Percentiles rank a stretch among this genome's conserved stretches.
These are phyloP conservation scores for Novumbra hubbsi DNA, from an alignment of 2,797 vertebrate genomes.

Conservation along the genomic window DNA sequence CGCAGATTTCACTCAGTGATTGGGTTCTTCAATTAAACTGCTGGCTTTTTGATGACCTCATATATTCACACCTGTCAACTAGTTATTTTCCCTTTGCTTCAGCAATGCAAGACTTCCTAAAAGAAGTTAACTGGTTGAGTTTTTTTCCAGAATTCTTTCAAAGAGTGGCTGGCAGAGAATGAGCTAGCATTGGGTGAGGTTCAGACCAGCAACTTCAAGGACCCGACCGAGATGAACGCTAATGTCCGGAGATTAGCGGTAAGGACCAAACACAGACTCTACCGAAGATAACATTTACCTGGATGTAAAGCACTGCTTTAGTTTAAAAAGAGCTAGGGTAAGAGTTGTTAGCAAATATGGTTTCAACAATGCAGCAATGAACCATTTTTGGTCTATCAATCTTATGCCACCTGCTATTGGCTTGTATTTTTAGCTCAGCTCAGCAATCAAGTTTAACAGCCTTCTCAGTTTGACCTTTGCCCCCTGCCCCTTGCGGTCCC, in stretches of 20 bases:
- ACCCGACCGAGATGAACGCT: constrained; percentile 85
- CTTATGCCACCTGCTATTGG: not conserved
- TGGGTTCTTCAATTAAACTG: constrained; percentile 1
- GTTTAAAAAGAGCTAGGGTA: not conserved
- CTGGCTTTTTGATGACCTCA: not conserved
- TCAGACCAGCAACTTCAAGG: constrained; percentile 87
- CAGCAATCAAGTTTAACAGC: not conserved
- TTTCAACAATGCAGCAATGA: too few species aligned
- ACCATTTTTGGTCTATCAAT: not conserved
- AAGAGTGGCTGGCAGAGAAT: constrained; percentile 87
- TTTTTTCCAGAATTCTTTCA: constrained; percentile 77
- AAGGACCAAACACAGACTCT: constrained; percentile 54
- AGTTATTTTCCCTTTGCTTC: not conserved
- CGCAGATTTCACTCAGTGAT: not conserved
- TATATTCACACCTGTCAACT: not conserved
- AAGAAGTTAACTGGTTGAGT: constrained; percentile 2
- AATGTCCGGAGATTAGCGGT: constrained; percentile 91
- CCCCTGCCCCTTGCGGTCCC: not conserved
- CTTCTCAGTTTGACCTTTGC: not conserved
- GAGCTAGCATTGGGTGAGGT: constrained; percentile 87
- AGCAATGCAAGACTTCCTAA: constrained; percentile 2
- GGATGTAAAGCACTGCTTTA: not conserved
- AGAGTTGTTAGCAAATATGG: not conserved
- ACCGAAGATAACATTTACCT: not conserved
- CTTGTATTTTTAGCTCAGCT: not conserved